A percentile compares a stretch with the other conserved stretches of the same genome.
Conservation (phyloP, 1,140 invertebrate species). For the Leptoteleia sp. region DNA sequence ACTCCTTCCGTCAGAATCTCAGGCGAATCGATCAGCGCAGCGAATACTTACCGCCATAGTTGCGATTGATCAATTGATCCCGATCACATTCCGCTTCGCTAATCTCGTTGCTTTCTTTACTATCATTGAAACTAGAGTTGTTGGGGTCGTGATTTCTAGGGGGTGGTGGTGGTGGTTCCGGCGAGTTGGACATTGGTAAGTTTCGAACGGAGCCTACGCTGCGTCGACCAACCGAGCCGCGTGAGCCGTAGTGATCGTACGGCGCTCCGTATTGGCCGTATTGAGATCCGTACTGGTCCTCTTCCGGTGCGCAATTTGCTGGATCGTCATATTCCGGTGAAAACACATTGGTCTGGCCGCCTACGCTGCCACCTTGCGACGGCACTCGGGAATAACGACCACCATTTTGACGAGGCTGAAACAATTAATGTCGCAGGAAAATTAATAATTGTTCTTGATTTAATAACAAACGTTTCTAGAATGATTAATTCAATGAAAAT, state of each 20-base stretch:
- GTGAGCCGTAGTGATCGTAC: conserved; percentile 92
- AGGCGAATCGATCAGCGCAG: neutral
- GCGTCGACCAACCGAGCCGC: conserved; percentile 87
- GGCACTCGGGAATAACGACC: conserved; percentile 86
- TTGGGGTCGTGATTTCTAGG: conserved; percentile 88
- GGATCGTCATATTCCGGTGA: conserved; percentile 93
- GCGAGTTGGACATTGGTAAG: conserved; percentile 85
- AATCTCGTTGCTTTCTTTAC: conserved; percentile 95
- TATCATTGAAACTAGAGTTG: conserved; percentile 91
- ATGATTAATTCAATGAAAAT: too few species aligned
- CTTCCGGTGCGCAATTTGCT: conserved; percentile 94
- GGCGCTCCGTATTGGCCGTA: conserved; percentile 90
- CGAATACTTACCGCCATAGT: conserved; percentile 86
- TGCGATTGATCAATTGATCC: conserved; percentile 87
- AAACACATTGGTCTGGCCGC: conserved; percentile 80
- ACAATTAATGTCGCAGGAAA: neutral
- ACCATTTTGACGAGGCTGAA: conserved; percentile 87
- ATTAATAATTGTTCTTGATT: too few species aligned
- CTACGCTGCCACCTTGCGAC: conserved; percentile 77
- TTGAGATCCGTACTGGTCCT: conserved; percentile 92
- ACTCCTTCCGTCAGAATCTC: conserved; percentile 30
- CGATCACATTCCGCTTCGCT: conserved; percentile 95
- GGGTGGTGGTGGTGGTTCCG: conserved; percentile 91
- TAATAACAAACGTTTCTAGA: too few species aligned
- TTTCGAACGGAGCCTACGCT: conserved; percentile 87